A percentile compares a stretch with the other conserved stretches of the same genome.
Conservation (phyloP, 2,113 vertebrate species). For the Rutilus rutilus region DNA sequence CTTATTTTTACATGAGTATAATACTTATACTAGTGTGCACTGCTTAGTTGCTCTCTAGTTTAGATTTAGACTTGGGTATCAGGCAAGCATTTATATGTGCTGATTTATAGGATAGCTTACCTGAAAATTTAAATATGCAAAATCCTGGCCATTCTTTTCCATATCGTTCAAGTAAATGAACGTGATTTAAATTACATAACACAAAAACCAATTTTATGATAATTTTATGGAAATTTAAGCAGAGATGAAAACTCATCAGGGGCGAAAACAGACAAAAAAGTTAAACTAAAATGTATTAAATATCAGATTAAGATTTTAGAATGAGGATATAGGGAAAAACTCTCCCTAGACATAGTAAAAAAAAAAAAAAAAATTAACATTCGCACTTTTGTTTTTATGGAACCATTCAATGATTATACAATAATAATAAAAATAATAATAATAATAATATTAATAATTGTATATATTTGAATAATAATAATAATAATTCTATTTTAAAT, state of each 20-base stretch:
- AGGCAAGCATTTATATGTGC: not conserved
- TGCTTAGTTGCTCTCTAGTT: not conserved
- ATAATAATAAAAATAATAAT: not conserved
- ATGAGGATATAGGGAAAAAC: no score
- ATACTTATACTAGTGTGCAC: not conserved
- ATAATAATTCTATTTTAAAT: not conserved
- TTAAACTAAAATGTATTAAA: no score
- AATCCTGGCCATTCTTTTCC: not conserved
- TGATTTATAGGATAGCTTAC: not conserved
- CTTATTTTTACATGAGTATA: not conserved
- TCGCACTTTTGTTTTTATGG: not conserved
- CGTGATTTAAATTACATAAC: no score
- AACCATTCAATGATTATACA: not conserved
- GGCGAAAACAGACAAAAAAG: no score
- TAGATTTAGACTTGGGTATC: not conserved
- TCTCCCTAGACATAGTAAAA: no score
- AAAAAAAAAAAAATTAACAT: not conserved
- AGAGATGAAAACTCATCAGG: no score
- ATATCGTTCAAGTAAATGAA: not conserved
- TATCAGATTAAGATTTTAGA: no score
- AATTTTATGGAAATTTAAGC: no score
- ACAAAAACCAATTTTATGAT: no score
- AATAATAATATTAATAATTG: not conserved
- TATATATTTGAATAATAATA: not conserved
- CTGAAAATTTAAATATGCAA: not conserved